phyloP scores from a whole-genome alignment of 2,113 vertebrate species.

The Clupea harengus region DNA sequence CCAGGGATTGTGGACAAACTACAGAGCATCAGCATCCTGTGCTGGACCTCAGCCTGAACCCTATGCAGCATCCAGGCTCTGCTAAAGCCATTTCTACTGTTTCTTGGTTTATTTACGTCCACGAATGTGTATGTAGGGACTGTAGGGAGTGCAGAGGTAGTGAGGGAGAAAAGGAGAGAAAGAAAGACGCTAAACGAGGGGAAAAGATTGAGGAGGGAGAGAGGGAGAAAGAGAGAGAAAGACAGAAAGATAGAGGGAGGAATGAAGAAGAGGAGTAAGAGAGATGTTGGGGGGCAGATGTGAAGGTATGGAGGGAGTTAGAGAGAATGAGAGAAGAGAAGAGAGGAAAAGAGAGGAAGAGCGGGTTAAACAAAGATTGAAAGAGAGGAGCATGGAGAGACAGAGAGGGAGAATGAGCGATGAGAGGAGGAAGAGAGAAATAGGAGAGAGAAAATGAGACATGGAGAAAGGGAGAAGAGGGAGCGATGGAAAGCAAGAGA shows the following conservation, averaged over 20 bases:
- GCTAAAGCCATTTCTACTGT: neutral
- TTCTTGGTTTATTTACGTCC: neutral
- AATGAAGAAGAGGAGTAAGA: no score
- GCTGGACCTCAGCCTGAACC: neutral
- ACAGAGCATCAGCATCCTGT: neutral
- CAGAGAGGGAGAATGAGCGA: neutral
- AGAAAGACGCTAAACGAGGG: no score
- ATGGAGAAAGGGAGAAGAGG: neutral
- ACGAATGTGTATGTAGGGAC: neutral
- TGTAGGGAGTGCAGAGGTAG: neutral
- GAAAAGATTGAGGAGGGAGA: neutral
- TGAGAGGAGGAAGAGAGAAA: neutral
- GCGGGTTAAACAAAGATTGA: neutral
- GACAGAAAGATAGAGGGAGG: neutral
- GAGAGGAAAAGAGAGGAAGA: neutral
- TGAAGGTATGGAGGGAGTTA: neutral
- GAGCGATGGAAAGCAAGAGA: neutral
- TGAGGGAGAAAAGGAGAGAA: neutral
- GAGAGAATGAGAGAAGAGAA: neutral
- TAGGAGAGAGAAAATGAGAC: constrained; percentile 9
- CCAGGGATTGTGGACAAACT: constrained; percentile 15
- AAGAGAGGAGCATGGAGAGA: neutral
- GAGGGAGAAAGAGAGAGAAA: neutral
- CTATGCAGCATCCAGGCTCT: neutral
- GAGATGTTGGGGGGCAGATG: no score